phyloP scores from a whole-genome alignment of 2,113 vertebrate genomes.

The Ginglymostoma cirratum region DNA sequence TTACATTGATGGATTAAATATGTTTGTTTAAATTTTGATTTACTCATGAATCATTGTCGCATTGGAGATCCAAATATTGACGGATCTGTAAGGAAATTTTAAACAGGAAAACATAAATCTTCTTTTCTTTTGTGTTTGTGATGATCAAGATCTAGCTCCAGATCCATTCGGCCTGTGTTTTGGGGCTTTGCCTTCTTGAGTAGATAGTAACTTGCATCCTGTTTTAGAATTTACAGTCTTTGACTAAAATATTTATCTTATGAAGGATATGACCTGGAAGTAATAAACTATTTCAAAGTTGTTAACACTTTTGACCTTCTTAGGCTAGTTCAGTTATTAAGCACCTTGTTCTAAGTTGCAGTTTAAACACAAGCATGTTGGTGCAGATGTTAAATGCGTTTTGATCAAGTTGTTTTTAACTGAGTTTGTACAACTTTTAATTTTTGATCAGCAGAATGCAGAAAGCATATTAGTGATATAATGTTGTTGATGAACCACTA shows the following conservation, averaged over 20 bases:
- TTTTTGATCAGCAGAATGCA: not conserved
- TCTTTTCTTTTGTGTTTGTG: not conserved
- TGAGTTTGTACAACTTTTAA: not conserved
- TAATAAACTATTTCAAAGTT: not conserved
- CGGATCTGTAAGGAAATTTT: not conserved
- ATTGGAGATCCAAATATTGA: not conserved
- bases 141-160: not conserved
- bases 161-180: not conserved
- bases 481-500: not conserved
- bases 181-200: not conserved
- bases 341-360: not conserved
- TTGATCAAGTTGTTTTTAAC: not conserved
- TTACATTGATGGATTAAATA: not conserved
- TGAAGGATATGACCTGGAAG: not conserved
- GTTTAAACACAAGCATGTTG: not conserved
- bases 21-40: constrained; percentile 14
- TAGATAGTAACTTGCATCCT: not conserved
- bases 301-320: not conserved
- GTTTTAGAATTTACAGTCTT: not conserved
- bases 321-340: not conserved
- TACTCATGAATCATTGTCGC: not conserved
- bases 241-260: not conserved
- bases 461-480: not conserved
- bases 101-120: constrained; percentile 15
- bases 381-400: not conserved